phyloP scores from a whole-genome alignment of 2,797 vertebrate genomes.

The Lithobates sylvaticus region DNA sequence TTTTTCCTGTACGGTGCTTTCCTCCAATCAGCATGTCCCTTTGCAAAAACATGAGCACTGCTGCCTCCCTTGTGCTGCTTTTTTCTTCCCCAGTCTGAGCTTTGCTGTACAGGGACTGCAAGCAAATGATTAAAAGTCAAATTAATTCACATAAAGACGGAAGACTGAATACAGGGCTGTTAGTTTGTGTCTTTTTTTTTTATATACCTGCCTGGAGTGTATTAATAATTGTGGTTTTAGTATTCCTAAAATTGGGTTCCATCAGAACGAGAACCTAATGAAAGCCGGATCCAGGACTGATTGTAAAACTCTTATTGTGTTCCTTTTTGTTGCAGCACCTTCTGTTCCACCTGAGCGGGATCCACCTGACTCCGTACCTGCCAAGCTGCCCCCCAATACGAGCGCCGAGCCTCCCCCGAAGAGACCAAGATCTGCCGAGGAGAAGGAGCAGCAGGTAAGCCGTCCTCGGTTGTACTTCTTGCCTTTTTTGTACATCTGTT shows the following conservation, averaged over 20 bases:
- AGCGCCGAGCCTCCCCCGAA: constrained; percentile 89
- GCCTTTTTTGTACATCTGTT: not conserved
- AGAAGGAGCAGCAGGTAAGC: constrained; percentile 97
- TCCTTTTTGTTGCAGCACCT: constrained; percentile 74
- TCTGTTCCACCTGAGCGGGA: constrained; percentile 88
- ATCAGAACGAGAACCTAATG: not conserved
- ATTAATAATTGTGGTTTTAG: too few species aligned
- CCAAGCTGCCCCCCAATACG: constrained; percentile 84
- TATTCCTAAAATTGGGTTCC: too few species aligned
- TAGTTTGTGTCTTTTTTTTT: too few species aligned
- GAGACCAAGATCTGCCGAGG: constrained; percentile 90
- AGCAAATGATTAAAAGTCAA: too few species aligned
- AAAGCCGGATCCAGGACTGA: not conserved
- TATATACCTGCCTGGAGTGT: not conserved
- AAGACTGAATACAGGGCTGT: too few species aligned
- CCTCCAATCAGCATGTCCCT: too few species aligned
- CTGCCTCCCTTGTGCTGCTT: too few species aligned
- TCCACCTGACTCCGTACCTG: constrained; percentile 84
- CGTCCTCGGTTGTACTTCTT: not conserved
- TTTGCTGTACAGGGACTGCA: too few species aligned
- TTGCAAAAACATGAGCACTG: too few species aligned
- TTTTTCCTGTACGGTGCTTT: too few species aligned
- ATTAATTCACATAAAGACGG: too few species aligned
- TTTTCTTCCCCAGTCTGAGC: too few species aligned
- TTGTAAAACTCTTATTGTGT: not conserved